Evolutionary conservation across 2,797 vertebrate species (phyloP), one percentile per base, ranked within the genome.

Genomic region (Hydrocynus forskahlii): DNA sequence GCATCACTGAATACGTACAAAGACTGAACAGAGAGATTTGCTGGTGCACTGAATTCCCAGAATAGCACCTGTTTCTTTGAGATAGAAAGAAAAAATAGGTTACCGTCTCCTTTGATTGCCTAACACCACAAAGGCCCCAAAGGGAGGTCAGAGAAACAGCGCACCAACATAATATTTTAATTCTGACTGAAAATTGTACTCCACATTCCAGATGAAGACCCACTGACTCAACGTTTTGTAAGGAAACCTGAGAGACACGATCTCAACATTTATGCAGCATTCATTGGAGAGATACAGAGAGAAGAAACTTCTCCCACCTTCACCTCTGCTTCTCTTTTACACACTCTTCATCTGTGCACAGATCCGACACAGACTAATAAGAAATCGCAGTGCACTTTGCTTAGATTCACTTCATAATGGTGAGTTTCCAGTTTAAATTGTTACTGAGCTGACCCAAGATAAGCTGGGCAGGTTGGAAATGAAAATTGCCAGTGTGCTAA

Each of bases 261-360:
- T 29, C 23, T 62, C 23, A 62, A 16, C 60, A 17, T 35, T 63
- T 25, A 35, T 59, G 29, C 35, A 60, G 72, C 17, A 5, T 62
- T 25, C 21, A 48, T 29, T 7, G 25, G n/a, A 5, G 57, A 48
- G 16, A 21, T 4, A 90, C 50, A 89, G 85, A 70, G 81, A 64
- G 3, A n/a, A 25, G 50, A 43, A 68, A 68, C 21, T 21, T 54
- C 45, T 12, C 17, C 29, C 1, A 5, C 23, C 90, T 91, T 59
- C 64, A 82, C 17, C 81, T 89, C 90, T 91, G 87, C 87, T 92
- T 85, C 21, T 21, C 12, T 1, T 7, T 25, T 10, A 4, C 5
- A 40, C 29, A 38, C 35, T n/a, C 40, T 19, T 16, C 1, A 45
- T 72, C 29, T 74, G 12, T 21, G 29, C 23, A 13, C 4, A 55